Evolutionary conservation across 2,113 vertebrate genomes (phyloP).

Genomic region (Rostratula benghalensis): DNA sequence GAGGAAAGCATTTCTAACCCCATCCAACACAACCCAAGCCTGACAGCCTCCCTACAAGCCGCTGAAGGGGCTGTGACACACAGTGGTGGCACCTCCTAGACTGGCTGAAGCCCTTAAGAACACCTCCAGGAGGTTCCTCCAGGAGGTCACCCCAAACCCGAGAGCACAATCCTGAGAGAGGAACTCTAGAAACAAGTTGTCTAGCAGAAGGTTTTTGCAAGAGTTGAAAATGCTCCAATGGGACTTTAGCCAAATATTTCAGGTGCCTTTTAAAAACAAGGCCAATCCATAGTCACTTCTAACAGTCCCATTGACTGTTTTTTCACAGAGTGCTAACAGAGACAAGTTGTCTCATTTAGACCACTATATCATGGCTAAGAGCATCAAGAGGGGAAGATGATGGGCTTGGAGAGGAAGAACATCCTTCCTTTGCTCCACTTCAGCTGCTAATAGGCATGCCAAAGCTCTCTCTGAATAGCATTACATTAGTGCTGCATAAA

Average conservation of each 20-base stretch:
- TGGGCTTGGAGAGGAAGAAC: constrained; percentile 43
- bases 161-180: not conserved
- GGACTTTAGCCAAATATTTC: constrained; percentile 30
- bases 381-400: constrained; percentile 39
- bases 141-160: not conserved
- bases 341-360: constrained; percentile 44
- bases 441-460: not conserved
- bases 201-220: not conserved
- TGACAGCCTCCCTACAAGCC: accelerated
- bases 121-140: not conserved
- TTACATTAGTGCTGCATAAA: constrained; percentile 4
- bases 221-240: not conserved
- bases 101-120: not conserved
- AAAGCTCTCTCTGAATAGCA: constrained; percentile 17
- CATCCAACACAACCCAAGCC: not conserved
- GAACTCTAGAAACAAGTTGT: not conserved
- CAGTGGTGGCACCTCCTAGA: not conserved
- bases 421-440: constrained; percentile 39
- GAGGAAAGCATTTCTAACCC: not conserved
- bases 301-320: constrained; percentile 4
- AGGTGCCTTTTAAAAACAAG: constrained; percentile 14
- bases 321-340: constrained; percentile 12
- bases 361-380: constrained; percentile 44
- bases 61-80: not conserved
- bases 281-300: not conserved